Evolutionary conservation across 2,888 invertebrate species (phyloP).

Genomic region (Pseudococcus viburni): DNA sequence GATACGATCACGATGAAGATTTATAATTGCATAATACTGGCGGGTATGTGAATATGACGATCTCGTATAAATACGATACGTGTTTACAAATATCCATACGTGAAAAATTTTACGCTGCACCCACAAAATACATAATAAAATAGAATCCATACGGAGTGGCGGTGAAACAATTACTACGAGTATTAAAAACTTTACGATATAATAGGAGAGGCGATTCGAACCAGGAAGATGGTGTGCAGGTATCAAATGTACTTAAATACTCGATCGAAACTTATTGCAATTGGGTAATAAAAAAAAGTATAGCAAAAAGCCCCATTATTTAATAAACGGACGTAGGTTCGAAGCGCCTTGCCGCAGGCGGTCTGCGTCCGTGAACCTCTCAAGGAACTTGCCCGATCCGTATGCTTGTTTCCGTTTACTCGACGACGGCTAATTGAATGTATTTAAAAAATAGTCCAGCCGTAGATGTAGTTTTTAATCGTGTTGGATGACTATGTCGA

Average conservation of each 20-base stretch:
- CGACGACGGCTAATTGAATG: conserved; percentile 20
- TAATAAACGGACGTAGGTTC: conserved; percentile 54
- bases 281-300: conserved; percentile 45
- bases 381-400: conserved; percentile 42
- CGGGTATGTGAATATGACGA: not conserved
- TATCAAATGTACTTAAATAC: conserved; percentile 25
- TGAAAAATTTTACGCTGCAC: not conserved
- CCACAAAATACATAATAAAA: not conserved
- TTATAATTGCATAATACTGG: conserved; percentile 30
- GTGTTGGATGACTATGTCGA: conserved; percentile 41
- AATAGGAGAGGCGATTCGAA: conserved; percentile 26
- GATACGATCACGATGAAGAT: conserved; percentile 35
- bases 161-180: not conserved
- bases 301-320: conserved; percentile 50
- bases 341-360: conserved; percentile 41
- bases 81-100: not conserved
- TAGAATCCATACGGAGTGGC: not conserved
- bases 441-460: conserved; percentile 42
- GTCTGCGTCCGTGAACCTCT: conserved; percentile 51
- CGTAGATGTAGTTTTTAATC: conserved; percentile 33
- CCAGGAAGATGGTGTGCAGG: conserved; percentile 25
- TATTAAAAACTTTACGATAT: conserved; percentile 1
- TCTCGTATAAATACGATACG: conserved; percentile 9
- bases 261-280: conserved; percentile 38
- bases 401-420: conserved; percentile 54